Conservation (phyloP, 2,888 invertebrate species). For the Steinernema carpocapsae region DNA sequence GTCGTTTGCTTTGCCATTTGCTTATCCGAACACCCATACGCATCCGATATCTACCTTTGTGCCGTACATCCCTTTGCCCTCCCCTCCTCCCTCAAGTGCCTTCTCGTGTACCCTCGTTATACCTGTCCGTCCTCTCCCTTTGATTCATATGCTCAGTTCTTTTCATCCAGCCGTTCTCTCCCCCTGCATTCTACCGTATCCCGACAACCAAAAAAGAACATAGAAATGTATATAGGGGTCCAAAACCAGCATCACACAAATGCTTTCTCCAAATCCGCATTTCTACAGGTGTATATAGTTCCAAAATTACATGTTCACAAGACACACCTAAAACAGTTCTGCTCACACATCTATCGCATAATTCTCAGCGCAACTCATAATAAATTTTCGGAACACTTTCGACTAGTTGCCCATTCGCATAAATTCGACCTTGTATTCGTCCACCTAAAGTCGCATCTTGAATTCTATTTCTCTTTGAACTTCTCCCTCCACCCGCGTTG, state of each 20-base stretch:
- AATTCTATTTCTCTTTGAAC: background rate
- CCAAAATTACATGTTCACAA: slow-evolving; percentile 16
- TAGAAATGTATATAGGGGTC: background rate
- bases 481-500: background rate
- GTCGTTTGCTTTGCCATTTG: slow-evolving; percentile 32
- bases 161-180: background rate
- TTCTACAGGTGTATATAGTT: background rate
- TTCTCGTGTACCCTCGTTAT: background rate
- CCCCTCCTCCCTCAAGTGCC: slow-evolving; percentile 37
- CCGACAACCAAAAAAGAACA: slow-evolving; percentile 22
- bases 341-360: background rate
- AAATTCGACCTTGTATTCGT: no score
- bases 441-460: background rate
- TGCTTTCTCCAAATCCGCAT: slow-evolving; percentile 23
- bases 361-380: background rate
- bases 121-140: background rate
- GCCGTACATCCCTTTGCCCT: slow-evolving; percentile 38
- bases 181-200: background rate
- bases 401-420: background rate
- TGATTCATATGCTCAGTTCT: slow-evolving; percentile 44
- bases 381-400: background rate
- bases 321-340: slow-evolving; percentile 34
- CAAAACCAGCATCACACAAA: background rate
- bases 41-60: slow-evolving; percentile 24
- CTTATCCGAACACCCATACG: slow-evolving; percentile 32